Base-by-base conservation (phyloP, 2,888 invertebrate genomes). In the Nasonovia ribisnigri region DNA sequence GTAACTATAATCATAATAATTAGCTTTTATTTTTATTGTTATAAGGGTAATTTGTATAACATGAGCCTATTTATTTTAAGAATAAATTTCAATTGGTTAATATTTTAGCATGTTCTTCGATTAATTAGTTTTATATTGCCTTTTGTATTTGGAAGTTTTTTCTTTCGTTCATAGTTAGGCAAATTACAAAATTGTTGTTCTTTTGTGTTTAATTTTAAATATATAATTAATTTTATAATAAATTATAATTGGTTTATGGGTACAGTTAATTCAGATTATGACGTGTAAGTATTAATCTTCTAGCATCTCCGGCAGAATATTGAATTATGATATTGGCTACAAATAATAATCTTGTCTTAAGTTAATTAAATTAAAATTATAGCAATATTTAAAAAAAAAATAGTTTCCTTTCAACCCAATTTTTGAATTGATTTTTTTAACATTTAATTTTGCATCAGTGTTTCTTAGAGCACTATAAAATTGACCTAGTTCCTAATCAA, bases 41-140 rank as follows among this genome's bases (percentile, higher is more conserved):
- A 92, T 87, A 87, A 48, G 42, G 88, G 77, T 92, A 92, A 92
- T 88, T 92, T 92, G 88, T 92, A 43, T 77, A 42, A 92, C 67
- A 10, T 20, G 20, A 92, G 42, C 67, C 54, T 91, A 48, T n/a
- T 84, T 77, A 77, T 77, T 77, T 77, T 91, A 91, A 86, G 51
- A 91, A 86, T 84, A 91, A 57, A 88, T 51, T 92, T 10, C 51
- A 88, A 67, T 92, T 88, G 88, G n/a, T 87, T 67, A 51, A 88
- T 77, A 60, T 46, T 77, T 77, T 60, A 67, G 87, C n/a, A 43
- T 92, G 88, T 88, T 88, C 48, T 92, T 87, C 60, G 48, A 86
- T 86, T 57, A 57, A 60, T 13, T 11, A 60, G 26, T 86, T 86
- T n/a, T 57, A 26, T n/a, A 60, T 42, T 77, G 36, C 36, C 20